Evolutionary conservation across 2,113 vertebrate genomes (phyloP), one percentile per base, ranked within the genome.

Genomic region (Burhinus bistriatus): DNA sequence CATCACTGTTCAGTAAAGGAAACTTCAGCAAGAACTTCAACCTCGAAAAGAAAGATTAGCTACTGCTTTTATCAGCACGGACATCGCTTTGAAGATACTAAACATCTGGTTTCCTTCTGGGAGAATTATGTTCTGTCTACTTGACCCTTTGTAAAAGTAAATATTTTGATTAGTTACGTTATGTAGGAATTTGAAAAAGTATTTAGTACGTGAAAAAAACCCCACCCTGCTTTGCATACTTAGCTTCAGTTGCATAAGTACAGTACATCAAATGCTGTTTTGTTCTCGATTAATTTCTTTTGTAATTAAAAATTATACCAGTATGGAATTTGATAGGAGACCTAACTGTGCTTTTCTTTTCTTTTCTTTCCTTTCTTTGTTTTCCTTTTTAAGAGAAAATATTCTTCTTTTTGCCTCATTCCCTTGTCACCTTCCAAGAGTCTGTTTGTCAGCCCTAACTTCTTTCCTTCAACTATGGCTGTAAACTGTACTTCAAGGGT

Each of bases 21-120:
- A 95, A 87, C 7, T 89, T 92, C 51, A 85, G 32, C 36, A 54
- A 95, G 95, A 95, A 47, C 58, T 71, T 66, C 84, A 96, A 9
- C 78, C 90, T 92, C 90, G 81, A 54, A 83, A 95, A 92, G 42
- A 87, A 95, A 94, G 92, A 83, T 75, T 58, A 78, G 70, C 94
- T 92, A 85, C 86, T 90, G 51, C 54, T 90, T 93, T 89, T 83
- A 76, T 95, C 92, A 95, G 55, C 62, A 83, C 0, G 1, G 81
- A 42, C 82, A 96, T 95, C 40, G 2, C 85, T 97, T 97, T 97
- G 93, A 97, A 97, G 84, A 97, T 94, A 70, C 38, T 92, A 87
- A 97, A 96, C 91, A 97, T 97, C 90, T 96, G 90, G 42, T 95
- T 98, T 97, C 92, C 90, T 97, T 97, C 72, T 96, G 92, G 61